Percentiles rank a stretch among this genome's conserved stretches.
Conservation (phyloP, 2,113 vertebrate species). For the Phoxinus phoxinus region DNA sequence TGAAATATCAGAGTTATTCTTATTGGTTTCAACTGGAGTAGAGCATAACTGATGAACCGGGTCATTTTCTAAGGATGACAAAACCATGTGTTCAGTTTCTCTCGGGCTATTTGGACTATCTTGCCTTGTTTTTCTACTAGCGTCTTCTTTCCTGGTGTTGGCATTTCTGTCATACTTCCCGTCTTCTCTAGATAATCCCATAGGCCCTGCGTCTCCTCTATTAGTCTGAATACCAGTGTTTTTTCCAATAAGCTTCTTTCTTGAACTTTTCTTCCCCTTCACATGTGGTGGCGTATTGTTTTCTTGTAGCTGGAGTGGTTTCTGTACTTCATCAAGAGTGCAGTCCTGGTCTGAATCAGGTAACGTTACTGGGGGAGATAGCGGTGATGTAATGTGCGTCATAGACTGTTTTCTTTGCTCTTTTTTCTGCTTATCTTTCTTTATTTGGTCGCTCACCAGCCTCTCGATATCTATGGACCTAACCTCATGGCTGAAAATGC, state of each 20-base stretch:
- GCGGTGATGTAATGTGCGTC: constrained; percentile 7
- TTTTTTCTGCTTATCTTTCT: constrained; percentile 41
- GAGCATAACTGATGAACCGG: constrained; percentile 42
- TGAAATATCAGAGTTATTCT: not conserved
- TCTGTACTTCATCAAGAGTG: not conserved
- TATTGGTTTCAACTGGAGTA: constrained; percentile 18
- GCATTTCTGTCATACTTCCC: not conserved
- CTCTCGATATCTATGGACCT: constrained; percentile 80
- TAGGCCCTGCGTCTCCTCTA: not conserved
- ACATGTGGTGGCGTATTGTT: not conserved
- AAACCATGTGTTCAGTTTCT: constrained; percentile 23
- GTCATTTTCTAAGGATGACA: constrained; percentile 58
- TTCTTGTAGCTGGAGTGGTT: constrained; percentile 14
- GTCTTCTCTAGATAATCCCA: not conserved
- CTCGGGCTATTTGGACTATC: constrained; percentile 56
- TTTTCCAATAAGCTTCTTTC: not conserved
- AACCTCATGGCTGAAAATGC: constrained; percentile 80
- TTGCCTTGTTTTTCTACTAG: constrained; percentile 28
- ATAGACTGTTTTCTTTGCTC: constrained; percentile 13
- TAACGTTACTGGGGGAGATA: not conserved
- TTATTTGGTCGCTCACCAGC: constrained; percentile 65
- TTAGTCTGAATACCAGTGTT: not conserved
- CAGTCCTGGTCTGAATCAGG: constrained; percentile 14
- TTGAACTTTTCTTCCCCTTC: not conserved
- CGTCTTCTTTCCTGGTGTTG: constrained; percentile 38